Evolutionary conservation across 2,797 vertebrate species (phyloP).

Genomic region (Myotis planiceps): DNA sequence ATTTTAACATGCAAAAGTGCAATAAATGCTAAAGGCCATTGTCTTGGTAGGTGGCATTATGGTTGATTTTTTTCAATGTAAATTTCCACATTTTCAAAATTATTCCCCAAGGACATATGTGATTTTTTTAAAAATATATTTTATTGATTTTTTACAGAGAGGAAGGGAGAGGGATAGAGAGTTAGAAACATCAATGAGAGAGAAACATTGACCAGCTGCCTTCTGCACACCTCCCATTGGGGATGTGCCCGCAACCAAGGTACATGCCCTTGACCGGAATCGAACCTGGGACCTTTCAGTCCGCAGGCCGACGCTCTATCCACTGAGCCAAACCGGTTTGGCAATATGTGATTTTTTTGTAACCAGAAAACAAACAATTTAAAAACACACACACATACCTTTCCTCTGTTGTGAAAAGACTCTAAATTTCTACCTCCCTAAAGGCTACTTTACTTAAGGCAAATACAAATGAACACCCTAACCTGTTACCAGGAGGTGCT

Average conservation of each 20-base stretch:
- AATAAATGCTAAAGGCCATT: background rate
- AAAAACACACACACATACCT: background rate
- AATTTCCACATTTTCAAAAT: background rate
- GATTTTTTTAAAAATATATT: no score
- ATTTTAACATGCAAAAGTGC: background rate
- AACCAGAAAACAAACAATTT: background rate
- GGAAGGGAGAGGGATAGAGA: no score
- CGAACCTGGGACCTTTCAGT: no score
- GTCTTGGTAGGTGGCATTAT: background rate
- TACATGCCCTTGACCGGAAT: no score
- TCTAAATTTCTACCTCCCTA: background rate
- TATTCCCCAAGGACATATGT: background rate
- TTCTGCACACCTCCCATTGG: no score
- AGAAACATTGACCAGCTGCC: no score
- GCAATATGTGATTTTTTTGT: background rate
- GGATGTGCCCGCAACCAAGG: no score
- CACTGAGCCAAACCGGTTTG: no score
- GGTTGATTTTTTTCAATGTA: background rate
- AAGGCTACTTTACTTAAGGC: background rate
- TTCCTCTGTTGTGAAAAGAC: background rate
- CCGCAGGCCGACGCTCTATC: no score
- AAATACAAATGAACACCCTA: background rate
- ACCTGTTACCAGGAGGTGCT: background rate
- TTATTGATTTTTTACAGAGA: no score
- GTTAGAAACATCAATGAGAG: no score